A percentile compares a stretch with the other conserved stretches of the same genome.
Evolutionary conservation across 2,797 vertebrate species (phyloP).

Genomic region (Crypturellus tataupa): DNA sequence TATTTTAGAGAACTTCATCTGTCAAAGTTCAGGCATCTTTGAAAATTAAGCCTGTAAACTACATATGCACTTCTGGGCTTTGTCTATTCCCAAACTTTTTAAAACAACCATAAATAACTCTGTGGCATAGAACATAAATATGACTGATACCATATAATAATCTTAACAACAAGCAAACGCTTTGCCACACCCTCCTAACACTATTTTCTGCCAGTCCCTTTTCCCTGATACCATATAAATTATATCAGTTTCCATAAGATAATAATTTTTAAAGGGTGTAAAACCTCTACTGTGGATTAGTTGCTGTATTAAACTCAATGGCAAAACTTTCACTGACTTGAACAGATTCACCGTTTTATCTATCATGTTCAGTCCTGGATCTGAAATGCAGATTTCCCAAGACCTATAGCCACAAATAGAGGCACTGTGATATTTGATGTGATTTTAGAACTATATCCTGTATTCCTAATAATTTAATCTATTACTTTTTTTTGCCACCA

Average conservation of each 20-base stretch:
- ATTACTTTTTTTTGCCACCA: neutral
- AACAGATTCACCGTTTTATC: neutral
- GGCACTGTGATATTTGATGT: neutral
- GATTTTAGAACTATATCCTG: neutral
- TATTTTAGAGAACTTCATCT: neutral
- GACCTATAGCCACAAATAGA: neutral
- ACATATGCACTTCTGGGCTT: neutral
- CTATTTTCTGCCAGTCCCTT: neutral
- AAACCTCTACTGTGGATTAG: neutral
- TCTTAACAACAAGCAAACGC: neutral
- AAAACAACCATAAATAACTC: neutral
- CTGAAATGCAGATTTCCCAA: neutral
- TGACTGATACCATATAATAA: neutral
- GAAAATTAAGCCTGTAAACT: neutral
- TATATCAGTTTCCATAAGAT: neutral
- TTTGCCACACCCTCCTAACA: too few species aligned
- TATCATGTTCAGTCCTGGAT: neutral
- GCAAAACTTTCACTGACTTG: neutral
- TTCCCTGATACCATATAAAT: neutral
- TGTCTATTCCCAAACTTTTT: neutral
- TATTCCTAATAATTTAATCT: neutral
- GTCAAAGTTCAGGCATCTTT: neutral
- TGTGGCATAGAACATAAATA: neutral
- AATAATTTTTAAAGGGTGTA: too few species aligned
- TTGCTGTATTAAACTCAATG: neutral